phyloP scores from a whole-genome alignment of 2,888 invertebrate species.

The Chalcis sispes region DNA sequence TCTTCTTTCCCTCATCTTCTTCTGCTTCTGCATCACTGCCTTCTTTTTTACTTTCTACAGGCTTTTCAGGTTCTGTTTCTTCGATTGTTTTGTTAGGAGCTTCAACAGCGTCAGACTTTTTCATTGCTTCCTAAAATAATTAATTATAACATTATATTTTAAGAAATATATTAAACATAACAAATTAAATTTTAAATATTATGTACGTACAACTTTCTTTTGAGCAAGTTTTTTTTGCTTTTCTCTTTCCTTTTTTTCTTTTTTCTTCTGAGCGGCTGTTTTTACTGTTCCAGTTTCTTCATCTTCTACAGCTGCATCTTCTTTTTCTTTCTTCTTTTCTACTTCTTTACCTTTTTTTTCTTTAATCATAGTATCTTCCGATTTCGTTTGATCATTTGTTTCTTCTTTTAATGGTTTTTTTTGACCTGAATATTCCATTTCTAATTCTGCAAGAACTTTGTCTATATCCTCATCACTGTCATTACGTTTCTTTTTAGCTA shows the following conservation, averaged over 20 bases:
- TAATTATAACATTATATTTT: too few relatives aligned
- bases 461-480: conserved; percentile 86
- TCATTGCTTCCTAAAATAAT: conserved; percentile 65
- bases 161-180: too few relatives aligned
- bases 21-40: conserved; percentile 72
- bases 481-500: conserved; percentile 82
- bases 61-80: conserved; percentile 59
- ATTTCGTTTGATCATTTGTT: conserved; percentile 52
- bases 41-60: conserved; percentile 61
- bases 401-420: conserved; percentile 77
- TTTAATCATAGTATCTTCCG: conserved; percentile 55
- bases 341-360: conserved; percentile 55
- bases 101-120: conserved; percentile 72
- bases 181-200: neutral
- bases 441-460: conserved; percentile 88
- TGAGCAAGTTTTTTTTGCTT: conserved; percentile 85
- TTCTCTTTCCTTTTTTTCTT: conserved; percentile 91
- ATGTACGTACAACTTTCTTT: conserved; percentile 77
- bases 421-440: conserved; percentile 86
- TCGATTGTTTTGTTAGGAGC: conserved; percentile 53
- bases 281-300: conserved; percentile 81
- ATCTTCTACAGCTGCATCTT: conserved; percentile 72
- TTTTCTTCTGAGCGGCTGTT: conserved; percentile 91
- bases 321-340: conserved; percentile 58
- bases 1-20: conserved; percentile 75